Evolutionary conservation across 2,113 vertebrate genomes (phyloP), one percentile per base, ranked within the genome.

Genomic region (Mastomys natalensis): DNA sequence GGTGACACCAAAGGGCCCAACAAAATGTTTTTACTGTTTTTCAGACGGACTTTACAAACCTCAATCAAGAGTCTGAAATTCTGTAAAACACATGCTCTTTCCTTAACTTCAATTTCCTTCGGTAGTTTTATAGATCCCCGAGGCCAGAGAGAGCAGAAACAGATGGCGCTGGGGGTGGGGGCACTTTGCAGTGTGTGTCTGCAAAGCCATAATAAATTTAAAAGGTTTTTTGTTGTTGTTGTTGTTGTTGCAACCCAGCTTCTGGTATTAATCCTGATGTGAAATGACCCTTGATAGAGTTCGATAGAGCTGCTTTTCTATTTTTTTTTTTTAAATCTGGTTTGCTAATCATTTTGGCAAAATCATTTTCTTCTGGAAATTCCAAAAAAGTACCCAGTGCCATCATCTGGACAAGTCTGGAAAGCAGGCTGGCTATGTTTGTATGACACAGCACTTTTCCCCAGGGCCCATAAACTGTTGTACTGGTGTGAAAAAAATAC

Each of bases 101-200:
- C 95, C 97, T 98, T 98, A 98, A 98, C 92, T 98, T 98, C 97
- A 98, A 95, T 98, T 98, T 98, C 98, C 76, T 22, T 97, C 97
- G 96, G 98, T 96, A 98, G 98, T 98, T 98, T 98, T 98, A 98
- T 97, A 97, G 97, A 97, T 98, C 98, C 97, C 97, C 10, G 6
- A 96, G 95, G 98, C 97, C 91, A 92, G 76, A 91, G 89, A 96
- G 97, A 98, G 97, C 96, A 98, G 97, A 97, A 98, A 98, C 97
- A 98, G 98, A 98, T 98, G 97, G 98, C 16, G 97, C 93, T 97
- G 1, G 68, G 87, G 21, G 95, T 97, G 94, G 1, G 97, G 94
- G 97, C 97, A 91, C 93, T 96, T 96, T 87, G 92, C 86, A 81
- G 89, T 74, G 77, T 60, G 22, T 86, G 97, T 96, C 95, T 97